Percentiles rank a stretch among this genome's conserved stretches.
Evolutionary conservation across 1,140 invertebrate species (phyloP).

Genomic region (Brachionus plicatilis): DNA sequence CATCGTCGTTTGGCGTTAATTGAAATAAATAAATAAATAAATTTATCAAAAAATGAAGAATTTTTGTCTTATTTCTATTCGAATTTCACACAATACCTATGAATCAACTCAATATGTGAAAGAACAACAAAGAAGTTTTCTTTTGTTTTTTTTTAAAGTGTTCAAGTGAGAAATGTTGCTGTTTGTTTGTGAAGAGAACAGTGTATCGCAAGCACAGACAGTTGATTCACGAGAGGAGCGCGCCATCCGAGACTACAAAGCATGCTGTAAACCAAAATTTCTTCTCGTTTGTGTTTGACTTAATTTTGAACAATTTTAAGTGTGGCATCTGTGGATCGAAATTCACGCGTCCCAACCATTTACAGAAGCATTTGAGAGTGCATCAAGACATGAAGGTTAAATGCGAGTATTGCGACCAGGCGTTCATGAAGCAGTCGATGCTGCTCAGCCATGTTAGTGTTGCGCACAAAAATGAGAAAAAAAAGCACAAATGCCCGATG

Average conservation of each 20-base stretch:
- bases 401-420: neutral
- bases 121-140: neutral
- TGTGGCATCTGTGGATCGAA: neutral
- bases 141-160: neutral
- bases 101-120: no score
- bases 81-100: no score
- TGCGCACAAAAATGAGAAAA: neutral
- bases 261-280: neutral
- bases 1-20: no score
- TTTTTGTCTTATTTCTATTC: no score
- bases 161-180: neutral
- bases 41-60: no score
- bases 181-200: neutral
- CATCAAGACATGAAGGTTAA: conserved; percentile 18
- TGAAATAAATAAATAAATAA: no score
- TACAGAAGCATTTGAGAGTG: neutral
- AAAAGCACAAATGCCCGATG: neutral
- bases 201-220: neutral
- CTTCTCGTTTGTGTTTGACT: neutral
- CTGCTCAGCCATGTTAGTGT: neutral
- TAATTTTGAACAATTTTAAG: neutral
- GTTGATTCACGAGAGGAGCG: neutral
- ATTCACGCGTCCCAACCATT: neutral
- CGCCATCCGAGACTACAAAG: neutral
- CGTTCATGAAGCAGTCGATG: conserved; percentile 15